These are phyloP conservation scores for Thymallus thymallus DNA, from an alignment of 2,113 vertebrate genomes.

Conservation along the genomic window DNA sequence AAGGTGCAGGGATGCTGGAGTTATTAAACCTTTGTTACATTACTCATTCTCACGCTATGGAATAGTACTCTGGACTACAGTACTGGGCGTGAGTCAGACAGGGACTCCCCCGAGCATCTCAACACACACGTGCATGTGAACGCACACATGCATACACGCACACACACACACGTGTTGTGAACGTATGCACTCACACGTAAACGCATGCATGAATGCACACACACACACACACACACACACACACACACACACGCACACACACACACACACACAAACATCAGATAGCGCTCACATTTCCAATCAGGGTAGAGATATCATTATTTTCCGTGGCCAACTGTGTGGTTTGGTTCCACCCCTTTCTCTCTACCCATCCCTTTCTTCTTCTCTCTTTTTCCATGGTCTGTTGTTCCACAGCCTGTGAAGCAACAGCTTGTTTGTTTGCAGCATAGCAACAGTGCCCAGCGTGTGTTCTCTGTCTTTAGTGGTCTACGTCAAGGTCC, in stretches of 20 bases:
- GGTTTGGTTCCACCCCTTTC: not conserved
- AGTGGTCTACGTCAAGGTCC: too few relatives aligned
- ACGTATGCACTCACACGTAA: too few relatives aligned
- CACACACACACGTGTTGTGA: not conserved
- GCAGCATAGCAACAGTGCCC: slow-evolving; percentile 47
- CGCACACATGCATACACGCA: not conserved
- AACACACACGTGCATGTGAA: not conserved
- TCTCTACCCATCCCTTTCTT: not conserved
- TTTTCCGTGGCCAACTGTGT: too few relatives aligned
- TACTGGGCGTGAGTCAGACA: not conserved
- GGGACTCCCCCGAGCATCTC: not conserved
- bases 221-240: not conserved
- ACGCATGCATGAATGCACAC: not conserved
- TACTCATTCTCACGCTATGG: slow-evolving; percentile 43
- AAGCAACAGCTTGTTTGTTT: slow-evolving; percentile 58
- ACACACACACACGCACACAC: not conserved
- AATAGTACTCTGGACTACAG: not conserved
- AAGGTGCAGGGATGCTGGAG: slow-evolving; percentile 33
- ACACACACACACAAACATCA: not conserved
- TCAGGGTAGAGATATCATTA: not conserved
- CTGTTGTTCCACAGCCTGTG: slow-evolving; percentile 12
- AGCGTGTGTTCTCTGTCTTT: slow-evolving; percentile 18
- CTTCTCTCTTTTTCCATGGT: slow-evolving; percentile 10
- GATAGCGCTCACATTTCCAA: slow-evolving; percentile 27
- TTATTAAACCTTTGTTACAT: slow-evolving; percentile 51